Conservation (phyloP, 2,888 invertebrate genomes). For the Rhabditophanes sp. region DNA sequence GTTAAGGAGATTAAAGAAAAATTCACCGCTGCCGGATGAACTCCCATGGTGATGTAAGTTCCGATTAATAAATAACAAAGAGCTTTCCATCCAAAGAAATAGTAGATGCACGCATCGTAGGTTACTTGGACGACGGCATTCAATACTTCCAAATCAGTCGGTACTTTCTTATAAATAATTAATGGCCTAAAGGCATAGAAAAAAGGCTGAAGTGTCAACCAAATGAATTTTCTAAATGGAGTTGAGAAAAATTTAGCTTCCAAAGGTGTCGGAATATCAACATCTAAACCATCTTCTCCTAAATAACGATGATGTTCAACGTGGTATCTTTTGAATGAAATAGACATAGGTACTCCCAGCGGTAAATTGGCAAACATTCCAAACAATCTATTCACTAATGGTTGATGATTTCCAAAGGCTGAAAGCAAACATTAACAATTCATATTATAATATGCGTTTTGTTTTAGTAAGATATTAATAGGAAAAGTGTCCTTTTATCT, state of each 20-base stretch:
- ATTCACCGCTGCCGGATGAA: no score
- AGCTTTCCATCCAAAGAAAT: constrained; percentile 55
- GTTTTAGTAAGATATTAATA: no score
- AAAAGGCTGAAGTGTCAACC: constrained; percentile 79
- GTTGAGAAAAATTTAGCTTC: constrained; percentile 83
- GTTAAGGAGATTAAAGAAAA: no score
- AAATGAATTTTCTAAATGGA: constrained; percentile 72
- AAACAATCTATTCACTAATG: constrained; percentile 58
- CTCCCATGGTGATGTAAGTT: constrained; percentile 45
- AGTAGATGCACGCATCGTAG: constrained; percentile 65
- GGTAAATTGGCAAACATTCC: constrained; percentile 90
- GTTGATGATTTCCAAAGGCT: constrained; percentile 66
- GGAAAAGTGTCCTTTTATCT: no score
- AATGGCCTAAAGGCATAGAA: constrained; percentile 85
- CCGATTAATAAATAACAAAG: constrained; percentile 68
- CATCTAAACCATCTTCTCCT: constrained; percentile 76
- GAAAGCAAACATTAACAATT: no score
- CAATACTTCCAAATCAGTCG: constrained; percentile 62
- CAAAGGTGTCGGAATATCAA: constrained; percentile 77
- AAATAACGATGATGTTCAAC: constrained; percentile 68
- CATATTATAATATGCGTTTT: no score
- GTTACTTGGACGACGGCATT: constrained; percentile 70
- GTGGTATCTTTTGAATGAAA: constrained; percentile 88
- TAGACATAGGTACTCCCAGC: constrained; percentile 75
- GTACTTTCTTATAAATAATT: constrained; percentile 45